Percentiles rank a stretch among this genome's conserved stretches.
phyloP scores from a whole-genome alignment of 1,140 invertebrate genomes.

The Yoshiicerus persimilis region DNA sequence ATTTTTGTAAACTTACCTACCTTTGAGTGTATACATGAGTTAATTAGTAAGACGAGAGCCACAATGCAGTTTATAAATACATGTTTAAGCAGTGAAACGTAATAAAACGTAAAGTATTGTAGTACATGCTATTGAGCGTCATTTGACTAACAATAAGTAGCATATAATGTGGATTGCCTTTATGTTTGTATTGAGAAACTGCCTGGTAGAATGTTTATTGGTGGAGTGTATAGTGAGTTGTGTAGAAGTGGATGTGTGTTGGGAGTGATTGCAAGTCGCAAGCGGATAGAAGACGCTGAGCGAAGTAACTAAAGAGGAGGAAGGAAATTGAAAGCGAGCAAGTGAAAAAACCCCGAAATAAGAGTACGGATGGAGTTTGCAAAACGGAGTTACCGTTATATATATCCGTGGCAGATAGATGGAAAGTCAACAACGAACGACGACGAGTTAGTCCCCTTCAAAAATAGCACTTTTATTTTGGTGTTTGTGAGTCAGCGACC shows the following conservation, averaged over 20 bases:
- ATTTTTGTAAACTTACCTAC: no score
- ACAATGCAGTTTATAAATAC: no score
- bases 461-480: constrained; percentile 49
- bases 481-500: constrained; percentile 48
- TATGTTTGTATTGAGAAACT: neutral
- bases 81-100: no score
- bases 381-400: constrained; percentile 8
- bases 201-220: neutral
- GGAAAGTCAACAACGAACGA: constrained; percentile 8
- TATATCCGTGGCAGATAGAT: neutral
- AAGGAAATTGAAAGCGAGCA: neutral
- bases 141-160: no score
- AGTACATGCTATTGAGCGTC: no score
- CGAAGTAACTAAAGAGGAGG: neutral
- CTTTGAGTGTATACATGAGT: no score
- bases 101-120: no score
- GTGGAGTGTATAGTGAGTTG: neutral
- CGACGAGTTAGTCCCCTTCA: constrained; percentile 37
- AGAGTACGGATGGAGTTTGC: constrained; percentile 1
- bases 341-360: neutral
- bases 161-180: no score
- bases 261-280: neutral
- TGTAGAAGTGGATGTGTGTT: neutral
- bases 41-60: no score
- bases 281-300: neutral